Conservation (phyloP, 1,140 invertebrate species). For the Eurosta solidaginis region DNA sequence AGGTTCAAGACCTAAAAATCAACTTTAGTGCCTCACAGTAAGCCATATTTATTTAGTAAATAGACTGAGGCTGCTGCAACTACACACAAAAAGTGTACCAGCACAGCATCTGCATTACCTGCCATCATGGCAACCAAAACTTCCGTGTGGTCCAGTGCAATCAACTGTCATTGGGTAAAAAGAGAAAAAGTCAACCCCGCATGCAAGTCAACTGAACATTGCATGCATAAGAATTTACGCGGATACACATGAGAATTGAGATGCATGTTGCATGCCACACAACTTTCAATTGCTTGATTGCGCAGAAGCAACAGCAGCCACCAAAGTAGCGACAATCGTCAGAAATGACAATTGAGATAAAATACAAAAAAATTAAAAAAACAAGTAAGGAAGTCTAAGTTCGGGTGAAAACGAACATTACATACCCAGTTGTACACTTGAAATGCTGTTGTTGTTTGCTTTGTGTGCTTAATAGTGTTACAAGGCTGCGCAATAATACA, state of each 20-base stretch:
- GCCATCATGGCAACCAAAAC: background rate
- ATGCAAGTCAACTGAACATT: background rate
- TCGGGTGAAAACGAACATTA: no score
- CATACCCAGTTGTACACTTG: no score
- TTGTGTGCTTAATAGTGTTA: no score
- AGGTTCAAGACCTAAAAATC: no score
- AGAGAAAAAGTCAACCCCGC: background rate
- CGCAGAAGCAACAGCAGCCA: background rate
- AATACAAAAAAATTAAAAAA: background rate
- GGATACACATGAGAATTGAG: constrained; percentile 28
- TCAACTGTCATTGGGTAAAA: constrained; percentile 2
- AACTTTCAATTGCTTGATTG: background rate
- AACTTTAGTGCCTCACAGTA: no score
- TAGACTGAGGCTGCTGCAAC: background rate
- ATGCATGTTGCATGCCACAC: constrained; percentile 19
- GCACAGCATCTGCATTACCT: background rate
- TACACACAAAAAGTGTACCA: background rate
- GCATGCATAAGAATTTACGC: constrained; percentile 21
- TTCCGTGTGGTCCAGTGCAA: constrained; percentile 19
- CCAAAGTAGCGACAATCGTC: background rate
- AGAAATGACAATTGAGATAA: background rate
- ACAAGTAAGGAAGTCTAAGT: background rate
- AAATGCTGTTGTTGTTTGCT: no score
- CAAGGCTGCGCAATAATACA: no score
- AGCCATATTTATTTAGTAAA: no score